These are phyloP conservation scores for Drosophila nigricruria DNA, from an alignment of 2,888 invertebrate genomes.

Conservation along the genomic window DNA sequence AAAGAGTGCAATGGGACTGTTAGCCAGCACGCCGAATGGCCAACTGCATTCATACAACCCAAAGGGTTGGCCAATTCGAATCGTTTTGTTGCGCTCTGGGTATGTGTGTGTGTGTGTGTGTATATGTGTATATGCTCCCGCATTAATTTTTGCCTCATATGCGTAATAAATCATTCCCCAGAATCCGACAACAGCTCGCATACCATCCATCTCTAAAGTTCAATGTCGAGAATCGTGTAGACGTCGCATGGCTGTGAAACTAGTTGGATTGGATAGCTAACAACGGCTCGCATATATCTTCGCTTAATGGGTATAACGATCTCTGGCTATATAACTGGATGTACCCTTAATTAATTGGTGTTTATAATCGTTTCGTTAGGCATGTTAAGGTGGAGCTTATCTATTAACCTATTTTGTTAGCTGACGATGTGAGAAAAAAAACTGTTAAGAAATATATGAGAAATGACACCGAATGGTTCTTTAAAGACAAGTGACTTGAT, in stretches of 20 bases:
- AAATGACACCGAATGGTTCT: background rate
- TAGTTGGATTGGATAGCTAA: slow-evolving; percentile 19
- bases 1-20: slow-evolving; percentile 14
- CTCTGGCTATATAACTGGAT: slow-evolving; percentile 2
- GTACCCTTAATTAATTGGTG: slow-evolving; percentile 16
- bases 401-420: background rate
- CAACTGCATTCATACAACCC: slow-evolving; percentile 5
- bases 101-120: background rate
- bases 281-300: slow-evolving; percentile 16
- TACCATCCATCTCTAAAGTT: slow-evolving; percentile 45
- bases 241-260: slow-evolving; percentile 22
- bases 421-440: background rate
- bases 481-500: background rate
- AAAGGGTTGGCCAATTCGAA: slow-evolving; percentile 47
- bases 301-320: slow-evolving; percentile 3
- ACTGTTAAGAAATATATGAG: background rate
- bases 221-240: slow-evolving; percentile 47
- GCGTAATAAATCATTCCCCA: slow-evolving; percentile 46
- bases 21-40: slow-evolving; percentile 12
- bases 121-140: slow-evolving; percentile 24
- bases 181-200: slow-evolving; percentile 36
- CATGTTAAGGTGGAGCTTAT: slow-evolving; percentile 1
- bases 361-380: background rate
- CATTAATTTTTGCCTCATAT: slow-evolving; percentile 34
- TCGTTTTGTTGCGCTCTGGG: slow-evolving; percentile 22